A percentile compares a stretch with the other conserved stretches of the same genome.
These are phyloP conservation scores for Hippoglossus hippoglossus DNA, from an alignment of 2,797 vertebrate species.

Conservation along the genomic window DNA sequence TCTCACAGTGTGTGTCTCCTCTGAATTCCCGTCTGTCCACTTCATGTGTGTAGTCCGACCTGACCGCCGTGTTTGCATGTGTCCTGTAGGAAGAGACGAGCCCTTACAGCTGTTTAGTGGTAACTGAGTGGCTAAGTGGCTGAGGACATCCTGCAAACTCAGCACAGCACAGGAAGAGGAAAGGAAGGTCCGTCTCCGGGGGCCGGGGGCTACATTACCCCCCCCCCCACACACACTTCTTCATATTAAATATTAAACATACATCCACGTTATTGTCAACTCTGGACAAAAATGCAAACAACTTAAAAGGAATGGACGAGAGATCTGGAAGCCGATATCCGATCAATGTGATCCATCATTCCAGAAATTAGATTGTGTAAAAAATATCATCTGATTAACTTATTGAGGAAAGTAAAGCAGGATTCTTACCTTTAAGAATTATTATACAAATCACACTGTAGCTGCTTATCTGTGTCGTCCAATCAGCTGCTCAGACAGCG, in stretches of 20 bases:
- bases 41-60: background rate
- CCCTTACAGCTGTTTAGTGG: conserved; percentile 37
- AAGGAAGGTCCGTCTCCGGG: conserved; percentile 44
- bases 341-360: conserved; percentile 26
- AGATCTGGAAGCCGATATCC: conserved; percentile 25
- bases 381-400: conserved; percentile 17
- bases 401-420: background rate
- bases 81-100: conserved; percentile 4
- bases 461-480: conserved; percentile 4
- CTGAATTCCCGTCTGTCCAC: background rate
- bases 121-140: conserved; percentile 64
- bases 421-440: background rate
- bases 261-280: conserved; percentile 55
- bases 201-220: conserved; percentile 51
- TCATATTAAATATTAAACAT: conserved; percentile 74
- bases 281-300: conserved; percentile 45
- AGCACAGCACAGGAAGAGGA: conserved; percentile 65
- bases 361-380: background rate
- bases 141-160: conserved; percentile 64
- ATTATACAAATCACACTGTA: background rate
- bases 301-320: conserved; percentile 37
- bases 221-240: conserved; percentile 13
- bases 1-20: background rate
- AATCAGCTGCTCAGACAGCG: background rate
- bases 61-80: background rate